phyloP scores from a whole-genome alignment of 2,888 invertebrate genomes.

The Leptopilina myrica region DNA sequence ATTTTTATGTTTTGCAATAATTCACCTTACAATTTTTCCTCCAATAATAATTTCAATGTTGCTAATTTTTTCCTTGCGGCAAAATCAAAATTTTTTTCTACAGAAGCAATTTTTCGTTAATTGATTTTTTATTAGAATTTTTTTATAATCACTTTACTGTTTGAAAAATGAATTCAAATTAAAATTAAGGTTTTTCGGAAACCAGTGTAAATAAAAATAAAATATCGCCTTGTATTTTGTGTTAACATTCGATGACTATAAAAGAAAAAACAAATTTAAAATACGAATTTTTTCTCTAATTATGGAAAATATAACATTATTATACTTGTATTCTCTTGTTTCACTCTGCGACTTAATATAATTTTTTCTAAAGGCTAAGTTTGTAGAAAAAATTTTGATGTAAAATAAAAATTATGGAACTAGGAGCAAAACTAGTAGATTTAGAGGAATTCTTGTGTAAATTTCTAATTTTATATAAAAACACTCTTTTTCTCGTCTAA shows the following conservation, averaged over 20 bases:
- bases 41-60: too few relatives aligned
- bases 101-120: constrained; percentile 11
- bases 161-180: too few relatives aligned
- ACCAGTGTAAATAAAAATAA: too few relatives aligned
- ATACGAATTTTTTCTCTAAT: background rate
- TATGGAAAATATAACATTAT: background rate
- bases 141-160: too few relatives aligned
- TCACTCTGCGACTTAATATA: constrained; percentile 14
- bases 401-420: background rate
- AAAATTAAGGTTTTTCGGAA: too few relatives aligned
- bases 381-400: constrained; percentile 1
- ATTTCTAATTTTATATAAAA: too few relatives aligned
- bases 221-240: too few relatives aligned
- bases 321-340: constrained; percentile 21
- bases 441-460: too few relatives aligned
- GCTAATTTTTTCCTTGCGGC: constrained; percentile 38
- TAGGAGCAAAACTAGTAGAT: background rate
- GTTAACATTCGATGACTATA: too few relatives aligned
- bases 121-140: background rate
- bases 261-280: too few relatives aligned
- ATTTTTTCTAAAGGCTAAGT: constrained; percentile 8
- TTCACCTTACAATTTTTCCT: too few relatives aligned
- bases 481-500: background rate
- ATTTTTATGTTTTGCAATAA: too few relatives aligned
- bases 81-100: background rate